Evolutionary conservation across 2,113 vertebrate genomes (phyloP).

Genomic region (Epinephelus lanceolatus): DNA sequence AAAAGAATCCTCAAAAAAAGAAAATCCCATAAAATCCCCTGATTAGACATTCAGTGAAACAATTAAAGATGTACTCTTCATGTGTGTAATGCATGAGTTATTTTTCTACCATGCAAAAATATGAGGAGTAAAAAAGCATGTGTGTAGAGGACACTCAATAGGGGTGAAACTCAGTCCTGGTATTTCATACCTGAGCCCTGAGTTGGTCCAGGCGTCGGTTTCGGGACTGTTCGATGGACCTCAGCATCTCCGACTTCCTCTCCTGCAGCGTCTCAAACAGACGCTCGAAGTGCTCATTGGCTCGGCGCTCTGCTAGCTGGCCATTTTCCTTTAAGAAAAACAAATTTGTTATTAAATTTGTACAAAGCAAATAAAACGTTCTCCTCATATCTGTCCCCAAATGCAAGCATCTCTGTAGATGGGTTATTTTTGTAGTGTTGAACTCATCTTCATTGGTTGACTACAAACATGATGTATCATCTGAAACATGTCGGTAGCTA

Average conservation of each 20-base stretch:
- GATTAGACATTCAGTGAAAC: not conserved
- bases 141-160: not conserved
- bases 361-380: not conserved
- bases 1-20: not conserved
- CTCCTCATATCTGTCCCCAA: not conserved
- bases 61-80: not conserved
- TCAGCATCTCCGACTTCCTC: conserved; percentile 89
- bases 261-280: conserved; percentile 92
- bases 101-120: not conserved
- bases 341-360: not conserved
- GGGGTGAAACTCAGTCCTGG: not conserved
- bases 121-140: not conserved
- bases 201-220: conserved; percentile 89
- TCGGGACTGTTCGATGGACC: conserved; percentile 90
- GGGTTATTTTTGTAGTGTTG: too few species aligned
- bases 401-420: not conserved
- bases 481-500: too few species aligned
- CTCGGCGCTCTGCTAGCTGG: conserved; percentile 89
- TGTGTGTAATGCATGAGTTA: not conserved
- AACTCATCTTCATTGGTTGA: too few species aligned
- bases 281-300: conserved; percentile 90
- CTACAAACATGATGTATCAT: too few species aligned
- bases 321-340: conserved; percentile 88
- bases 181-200: conserved; percentile 82
- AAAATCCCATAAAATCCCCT: not conserved